Evolutionary conservation across 2,888 invertebrate species (phyloP), one percentile per base, ranked within the genome.

Genomic region (Lottia scabra): DNA sequence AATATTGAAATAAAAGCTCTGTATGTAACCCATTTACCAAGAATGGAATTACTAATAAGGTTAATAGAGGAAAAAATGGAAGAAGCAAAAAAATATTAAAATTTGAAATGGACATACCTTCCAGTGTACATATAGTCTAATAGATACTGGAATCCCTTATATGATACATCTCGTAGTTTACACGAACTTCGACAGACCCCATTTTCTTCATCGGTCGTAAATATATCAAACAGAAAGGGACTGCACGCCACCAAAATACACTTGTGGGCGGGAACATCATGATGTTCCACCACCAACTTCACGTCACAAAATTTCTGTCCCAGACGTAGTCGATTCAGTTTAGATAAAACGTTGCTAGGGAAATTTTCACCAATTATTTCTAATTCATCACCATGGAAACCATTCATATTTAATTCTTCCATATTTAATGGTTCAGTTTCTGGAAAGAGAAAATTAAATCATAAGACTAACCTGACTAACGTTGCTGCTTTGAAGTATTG

Each of bases 291-390:
- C 89, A 94, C 93, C 84, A 96, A 92, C 85, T 94, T 92, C 82
- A 95, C 95, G 91, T 96, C 96, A 91, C 94, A 96, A 90, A 96
- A 95, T 88, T 95, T 94, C 73, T 94, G 93, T 88, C 94, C 94
- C 90, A 94, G 94, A 84, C 95, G 92, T 92, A 95, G 93, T 91
- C 93, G 94, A 91, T 94, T 94, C 80, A 95, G 92, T 48, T 93
- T 92, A 70, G 91, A 90, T 76, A 95, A 92, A 80, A 93, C 93
- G 4, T 81, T 80, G 63, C 77, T 78, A 81, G 84, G 78, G 68
- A 56, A 56, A 56, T 56, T 23, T 13, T 56, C 56, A 56, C 23
- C 56, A 19, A 23, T 10, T 19, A 56, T 56, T 23, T 23, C 19
- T 23, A 56, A 23, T 23, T 56, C 56, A 1, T 56, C 56, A 23